Conservation (phyloP, 1,140 invertebrate genomes). For the Drosophila eugracilis region DNA sequence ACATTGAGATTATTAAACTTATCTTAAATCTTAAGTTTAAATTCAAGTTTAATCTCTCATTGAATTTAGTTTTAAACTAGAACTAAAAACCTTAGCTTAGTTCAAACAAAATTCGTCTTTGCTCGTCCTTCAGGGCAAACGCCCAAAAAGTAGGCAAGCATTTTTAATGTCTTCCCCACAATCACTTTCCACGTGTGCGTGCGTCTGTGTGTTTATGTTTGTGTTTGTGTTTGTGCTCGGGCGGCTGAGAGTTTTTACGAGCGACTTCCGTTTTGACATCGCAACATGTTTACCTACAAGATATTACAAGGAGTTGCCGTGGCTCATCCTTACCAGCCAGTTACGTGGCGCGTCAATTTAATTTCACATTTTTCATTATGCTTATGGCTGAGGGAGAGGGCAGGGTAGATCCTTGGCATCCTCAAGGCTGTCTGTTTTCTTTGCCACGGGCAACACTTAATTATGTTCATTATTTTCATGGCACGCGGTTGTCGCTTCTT, state of each 20-base stretch:
- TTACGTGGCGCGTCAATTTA: slow-evolving; percentile 78
- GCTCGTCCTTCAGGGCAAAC: slow-evolving; percentile 4
- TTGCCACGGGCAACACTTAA: slow-evolving; percentile 82
- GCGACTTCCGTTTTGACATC: slow-evolving; percentile 74
- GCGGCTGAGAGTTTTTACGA: slow-evolving; percentile 72
- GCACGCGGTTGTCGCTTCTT: slow-evolving; percentile 63
- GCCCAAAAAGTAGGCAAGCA: slow-evolving; percentile 57
- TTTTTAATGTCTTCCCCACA: slow-evolving; percentile 63
- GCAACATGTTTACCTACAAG: slow-evolving; percentile 80
- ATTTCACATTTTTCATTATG: slow-evolving; percentile 82
- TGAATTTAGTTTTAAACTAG: background rate
- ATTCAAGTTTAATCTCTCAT: background rate
- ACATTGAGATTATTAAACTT: no score
- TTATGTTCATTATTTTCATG: slow-evolving; percentile 83
- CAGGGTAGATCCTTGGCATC: slow-evolving; percentile 1
- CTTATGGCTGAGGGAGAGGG: slow-evolving; percentile 41
- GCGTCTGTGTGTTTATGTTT: slow-evolving; percentile 34
- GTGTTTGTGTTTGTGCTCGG: slow-evolving; percentile 36
- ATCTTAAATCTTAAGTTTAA: no score
- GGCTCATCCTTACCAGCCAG: slow-evolving; percentile 19
- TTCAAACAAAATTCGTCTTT: slow-evolving; percentile 11
- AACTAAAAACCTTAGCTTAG: background rate
- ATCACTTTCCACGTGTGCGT: slow-evolving; percentile 48
- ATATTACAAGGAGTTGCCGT: slow-evolving; percentile 71
- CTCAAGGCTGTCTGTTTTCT: slow-evolving; percentile 40